Percentiles rank a stretch among this genome's conserved stretches.
Evolutionary conservation across 1,140 invertebrate species (phyloP).

Genomic region (Sweltsa coloradensis): DNA sequence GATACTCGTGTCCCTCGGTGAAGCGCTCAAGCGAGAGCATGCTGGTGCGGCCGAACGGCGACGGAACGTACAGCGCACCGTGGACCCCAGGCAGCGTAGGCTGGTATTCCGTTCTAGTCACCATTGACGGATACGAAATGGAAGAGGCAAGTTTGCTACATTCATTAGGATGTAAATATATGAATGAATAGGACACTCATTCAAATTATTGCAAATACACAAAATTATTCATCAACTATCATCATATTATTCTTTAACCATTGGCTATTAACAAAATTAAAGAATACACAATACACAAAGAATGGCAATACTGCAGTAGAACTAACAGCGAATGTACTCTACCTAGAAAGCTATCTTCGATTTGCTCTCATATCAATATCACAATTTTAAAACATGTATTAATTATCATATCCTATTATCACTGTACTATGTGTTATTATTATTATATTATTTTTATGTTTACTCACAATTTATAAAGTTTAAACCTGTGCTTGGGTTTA

Average conservation of each 20-base stretch:
- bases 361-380: too few relatives aligned
- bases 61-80: constrained; percentile 77
- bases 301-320: too few relatives aligned
- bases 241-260: too few relatives aligned
- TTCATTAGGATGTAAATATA: not conserved
- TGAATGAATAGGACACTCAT: not conserved
- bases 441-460: too few relatives aligned
- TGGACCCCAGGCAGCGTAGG: constrained; percentile 90
- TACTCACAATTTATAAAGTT: constrained; percentile 10
- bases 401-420: too few relatives aligned
- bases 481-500: not conserved
- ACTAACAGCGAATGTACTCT: too few relatives aligned
- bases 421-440: too few relatives aligned
- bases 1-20: constrained; percentile 62
- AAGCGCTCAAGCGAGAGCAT: constrained; percentile 71
- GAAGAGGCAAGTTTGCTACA: constrained; percentile 46
- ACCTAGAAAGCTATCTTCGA: too few relatives aligned
- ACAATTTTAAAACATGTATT: too few relatives aligned
- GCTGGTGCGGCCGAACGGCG: constrained; percentile 66
- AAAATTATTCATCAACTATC: too few relatives aligned
- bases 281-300: too few relatives aligned
- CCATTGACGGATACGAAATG: constrained; percentile 75
- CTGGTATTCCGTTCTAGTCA: constrained; percentile 75
- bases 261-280: too few relatives aligned
- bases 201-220: not conserved